Evolutionary conservation across 2,797 vertebrate species (phyloP).

Genomic region (Chelmon rostratus): DNA sequence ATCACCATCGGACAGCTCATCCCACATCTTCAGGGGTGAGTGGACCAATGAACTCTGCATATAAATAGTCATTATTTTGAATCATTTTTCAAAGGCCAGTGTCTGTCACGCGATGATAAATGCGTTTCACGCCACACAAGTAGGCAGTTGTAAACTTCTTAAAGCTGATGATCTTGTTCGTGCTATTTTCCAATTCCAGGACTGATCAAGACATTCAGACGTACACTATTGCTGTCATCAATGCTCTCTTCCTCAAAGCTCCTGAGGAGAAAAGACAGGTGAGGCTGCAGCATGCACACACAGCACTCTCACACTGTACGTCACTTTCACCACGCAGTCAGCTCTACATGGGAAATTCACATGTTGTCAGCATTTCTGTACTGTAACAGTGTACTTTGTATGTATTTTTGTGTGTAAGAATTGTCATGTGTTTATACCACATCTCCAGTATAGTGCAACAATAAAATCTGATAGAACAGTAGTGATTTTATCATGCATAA

Average conservation of each 20-base stretch:
- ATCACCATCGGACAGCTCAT: conserved; percentile 98
- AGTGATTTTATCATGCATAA: neutral
- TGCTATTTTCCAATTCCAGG: conserved; percentile 77
- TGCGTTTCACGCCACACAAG: neutral
- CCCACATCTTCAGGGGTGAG: conserved; percentile 96
- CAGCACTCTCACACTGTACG: neutral
- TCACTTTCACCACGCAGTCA: conserved; percentile 18
- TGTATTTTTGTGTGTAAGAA: conserved; percentile 16
- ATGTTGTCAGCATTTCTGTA: conserved; percentile 17
- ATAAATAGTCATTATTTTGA: neutral
- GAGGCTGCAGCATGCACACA: conserved; percentile 45
- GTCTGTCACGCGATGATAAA: neutral
- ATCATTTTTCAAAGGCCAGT: neutral
- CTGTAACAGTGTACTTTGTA: conserved; percentile 21
- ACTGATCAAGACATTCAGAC: conserved; percentile 98
- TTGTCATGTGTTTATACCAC: neutral
- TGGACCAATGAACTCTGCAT: neutral
- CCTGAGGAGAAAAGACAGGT: conserved; percentile 98
- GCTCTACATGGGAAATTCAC: conserved; percentile 1
- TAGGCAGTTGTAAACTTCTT: neutral
- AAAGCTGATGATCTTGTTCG: conserved; percentile 1
- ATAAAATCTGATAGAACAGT: neutral
- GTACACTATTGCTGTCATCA: conserved; percentile 97
- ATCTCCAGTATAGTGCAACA: neutral
- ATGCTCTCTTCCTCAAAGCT: conserved; percentile 97